phyloP scores from a whole-genome alignment of 2,113 vertebrate genomes.

The Tachysurus vachellii region DNA sequence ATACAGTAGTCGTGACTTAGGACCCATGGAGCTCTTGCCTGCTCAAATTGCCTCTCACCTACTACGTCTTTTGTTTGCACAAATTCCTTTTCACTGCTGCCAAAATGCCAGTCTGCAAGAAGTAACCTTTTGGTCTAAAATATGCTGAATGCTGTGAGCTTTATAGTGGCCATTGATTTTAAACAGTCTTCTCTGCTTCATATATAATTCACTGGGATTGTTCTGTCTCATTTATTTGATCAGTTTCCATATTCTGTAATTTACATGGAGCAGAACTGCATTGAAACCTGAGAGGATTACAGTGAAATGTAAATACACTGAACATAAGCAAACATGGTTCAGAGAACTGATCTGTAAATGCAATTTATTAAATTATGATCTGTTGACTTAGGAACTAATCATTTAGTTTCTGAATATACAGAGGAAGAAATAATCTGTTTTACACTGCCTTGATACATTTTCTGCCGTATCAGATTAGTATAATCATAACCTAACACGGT shows the following conservation, averaged over 20 bases:
- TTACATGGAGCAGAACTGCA: background rate
- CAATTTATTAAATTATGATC: background rate
- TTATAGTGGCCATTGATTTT: background rate
- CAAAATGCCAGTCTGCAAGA: background rate
- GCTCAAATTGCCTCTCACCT: background rate
- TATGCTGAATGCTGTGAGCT: background rate
- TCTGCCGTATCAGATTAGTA: background rate
- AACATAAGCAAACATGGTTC: background rate
- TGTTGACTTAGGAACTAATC: background rate
- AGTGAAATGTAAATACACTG: background rate
- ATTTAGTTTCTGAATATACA: background rate
- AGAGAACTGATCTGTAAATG: background rate
- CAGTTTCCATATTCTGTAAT: background rate
- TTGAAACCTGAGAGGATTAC: background rate
- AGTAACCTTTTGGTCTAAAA: constrained; percentile 33
- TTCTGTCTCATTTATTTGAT: background rate
- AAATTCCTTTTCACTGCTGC: background rate
- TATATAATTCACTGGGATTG: background rate
- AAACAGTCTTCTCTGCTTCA: background rate
- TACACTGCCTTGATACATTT: background rate
- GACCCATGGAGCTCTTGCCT: background rate
- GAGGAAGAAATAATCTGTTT: background rate
- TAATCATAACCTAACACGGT: background rate
- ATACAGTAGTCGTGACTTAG: background rate
- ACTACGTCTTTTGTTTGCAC: constrained; percentile 1